Evolutionary conservation across 2,888 invertebrate species (phyloP), one percentile per base, ranked within the genome.

Genomic region (Apodemia hepburni): DNA sequence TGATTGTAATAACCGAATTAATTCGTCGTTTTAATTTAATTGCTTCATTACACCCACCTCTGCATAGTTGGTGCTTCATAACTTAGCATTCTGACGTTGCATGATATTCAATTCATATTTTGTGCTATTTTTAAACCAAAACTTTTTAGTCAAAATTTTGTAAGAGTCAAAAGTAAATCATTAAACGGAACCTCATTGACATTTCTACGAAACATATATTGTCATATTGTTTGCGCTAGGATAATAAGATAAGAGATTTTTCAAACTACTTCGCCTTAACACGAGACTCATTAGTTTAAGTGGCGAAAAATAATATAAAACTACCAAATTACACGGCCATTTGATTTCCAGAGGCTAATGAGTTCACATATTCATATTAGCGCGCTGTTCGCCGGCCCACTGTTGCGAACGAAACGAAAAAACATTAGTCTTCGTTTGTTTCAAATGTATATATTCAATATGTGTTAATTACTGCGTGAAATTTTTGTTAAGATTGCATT

Each of bases 181-280:
- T 38, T 38, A 1, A 1, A 1, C 35, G 8, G 8, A 38, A 38
- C 38, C 38, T 12, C 3, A 38, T 38, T 38, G 38, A 38, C 8
- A 8, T 9, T 35, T 35, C 12, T 3, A 12, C 38, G 38, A 12
- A 0, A 38, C 35, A 8, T 4, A 35, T 9, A 8, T 35, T 9
- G 11, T 11, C 1, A 8, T 8, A 11, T 2, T 0, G 4, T 38
- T 38, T 38, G 11, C 12, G 11, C 38, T 38, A 38, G 12, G 12
- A 12, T 38, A 38, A 38, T 38, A 38, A 11, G 38, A 38, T 38
- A 33, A 38, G n/a, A 45, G n/a, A 45, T 45, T 45, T 45, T 15
- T 6, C 6, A 45, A 12, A 27, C 15, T 15, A 58, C 64, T 64
- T 60, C 61, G 38, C 61, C 61, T 61, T 61, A 61, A 61, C 57